Evolutionary conservation across 2,888 invertebrate genomes (phyloP).

Genomic region (Bellardia bayeri): DNA sequence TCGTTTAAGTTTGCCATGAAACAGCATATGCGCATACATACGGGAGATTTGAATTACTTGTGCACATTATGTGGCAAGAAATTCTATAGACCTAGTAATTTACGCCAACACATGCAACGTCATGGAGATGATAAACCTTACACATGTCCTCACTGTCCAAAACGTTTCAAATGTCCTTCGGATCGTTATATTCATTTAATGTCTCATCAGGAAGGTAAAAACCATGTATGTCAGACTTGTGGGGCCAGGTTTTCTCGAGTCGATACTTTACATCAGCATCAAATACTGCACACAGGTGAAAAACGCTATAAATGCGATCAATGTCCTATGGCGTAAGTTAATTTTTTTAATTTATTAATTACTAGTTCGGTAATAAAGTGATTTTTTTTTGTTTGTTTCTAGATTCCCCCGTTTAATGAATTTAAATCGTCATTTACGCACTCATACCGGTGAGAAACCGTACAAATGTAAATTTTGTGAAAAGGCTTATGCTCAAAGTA

Average conservation of each 20-base stretch:
- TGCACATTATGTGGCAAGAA: slow-evolving; percentile 86
- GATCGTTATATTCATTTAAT: slow-evolving; percentile 72
- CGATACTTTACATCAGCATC: slow-evolving; percentile 70
- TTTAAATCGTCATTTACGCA: slow-evolving; percentile 85
- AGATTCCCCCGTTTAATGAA: slow-evolving; percentile 86
- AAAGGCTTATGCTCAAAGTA: slow-evolving; percentile 85
- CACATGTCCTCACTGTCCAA: slow-evolving; percentile 69
- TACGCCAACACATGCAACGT: slow-evolving; percentile 84
- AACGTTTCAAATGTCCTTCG: slow-evolving; percentile 71
- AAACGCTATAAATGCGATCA: slow-evolving; percentile 84
- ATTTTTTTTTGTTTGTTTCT: slow-evolving; percentile 20
- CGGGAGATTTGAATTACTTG: slow-evolving; percentile 85
- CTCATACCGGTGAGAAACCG: slow-evolving; percentile 85
- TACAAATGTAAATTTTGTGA: slow-evolving; percentile 85
- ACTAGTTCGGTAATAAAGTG: background rate
- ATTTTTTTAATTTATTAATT: background rate
- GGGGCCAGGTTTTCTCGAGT: slow-evolving; percentile 69
- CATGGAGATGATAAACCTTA: slow-evolving; percentile 68
- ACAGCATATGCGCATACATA: slow-evolving; percentile 86
- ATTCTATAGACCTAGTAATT: slow-evolving; percentile 86
- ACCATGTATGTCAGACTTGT: slow-evolving; percentile 71
- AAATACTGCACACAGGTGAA: slow-evolving; percentile 84
- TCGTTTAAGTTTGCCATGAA: slow-evolving; percentile 80
- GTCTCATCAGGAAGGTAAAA: slow-evolving; percentile 72
- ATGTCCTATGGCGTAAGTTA: slow-evolving; percentile 79